Evolutionary conservation across 2,888 invertebrate species (phyloP).

Genomic region (Andrena praecox): DNA sequence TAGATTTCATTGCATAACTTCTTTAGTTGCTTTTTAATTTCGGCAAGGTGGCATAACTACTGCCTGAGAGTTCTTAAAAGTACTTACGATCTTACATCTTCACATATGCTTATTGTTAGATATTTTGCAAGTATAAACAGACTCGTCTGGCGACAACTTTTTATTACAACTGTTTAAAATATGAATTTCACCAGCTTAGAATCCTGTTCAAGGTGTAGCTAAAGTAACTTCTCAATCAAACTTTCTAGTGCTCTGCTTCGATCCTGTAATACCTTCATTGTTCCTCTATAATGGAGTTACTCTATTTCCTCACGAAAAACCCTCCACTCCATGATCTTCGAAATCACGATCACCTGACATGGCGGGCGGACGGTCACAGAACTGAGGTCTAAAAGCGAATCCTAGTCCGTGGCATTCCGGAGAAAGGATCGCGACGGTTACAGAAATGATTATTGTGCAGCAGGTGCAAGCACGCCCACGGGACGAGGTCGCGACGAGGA

Average conservation of each 20-base stretch:
- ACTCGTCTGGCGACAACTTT: too few relatives aligned
- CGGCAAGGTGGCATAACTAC: background rate
- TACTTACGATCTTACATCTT: background rate
- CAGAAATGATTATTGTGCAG: slow-evolving; percentile 13
- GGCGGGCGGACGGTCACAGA: background rate
- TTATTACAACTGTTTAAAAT: too few relatives aligned
- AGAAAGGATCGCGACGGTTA: slow-evolving; percentile 14
- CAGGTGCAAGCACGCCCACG: slow-evolving; percentile 65
- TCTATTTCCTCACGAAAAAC: background rate
- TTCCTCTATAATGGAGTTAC: slow-evolving; percentile 31
- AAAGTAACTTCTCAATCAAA: too few relatives aligned
- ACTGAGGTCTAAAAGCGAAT: slow-evolving; percentile 13
- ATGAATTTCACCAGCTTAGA: too few relatives aligned
- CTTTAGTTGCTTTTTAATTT: background rate
- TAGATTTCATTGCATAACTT: background rate
- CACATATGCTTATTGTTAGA: background rate
- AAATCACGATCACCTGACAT: background rate
- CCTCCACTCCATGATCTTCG: background rate
- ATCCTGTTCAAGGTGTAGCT: too few relatives aligned
- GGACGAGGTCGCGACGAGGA: slow-evolving; percentile 68
- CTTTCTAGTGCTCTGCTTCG: too few relatives aligned
- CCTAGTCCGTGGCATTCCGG: slow-evolving; percentile 11
- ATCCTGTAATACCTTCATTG: too few relatives aligned
- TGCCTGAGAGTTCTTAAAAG: background rate
- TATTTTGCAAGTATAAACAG: too few relatives aligned